Evolutionary conservation across 2,113 vertebrate species (phyloP).

Genomic region (Tenebrosternarchus preto): DNA sequence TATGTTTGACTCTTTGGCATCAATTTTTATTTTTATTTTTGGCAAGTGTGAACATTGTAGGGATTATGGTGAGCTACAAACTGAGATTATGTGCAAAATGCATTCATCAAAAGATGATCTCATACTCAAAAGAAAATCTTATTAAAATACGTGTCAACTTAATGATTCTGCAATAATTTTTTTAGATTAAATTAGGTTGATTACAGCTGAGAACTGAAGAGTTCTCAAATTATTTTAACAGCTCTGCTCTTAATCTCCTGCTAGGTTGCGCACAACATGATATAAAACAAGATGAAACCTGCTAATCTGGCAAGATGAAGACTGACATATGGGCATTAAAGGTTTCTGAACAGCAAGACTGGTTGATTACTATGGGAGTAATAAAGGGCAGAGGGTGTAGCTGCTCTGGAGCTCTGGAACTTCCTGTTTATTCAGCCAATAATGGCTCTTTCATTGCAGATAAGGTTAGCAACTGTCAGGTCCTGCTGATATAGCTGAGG

Average conservation of each 20-base stretch:
- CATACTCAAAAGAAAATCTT: neutral
- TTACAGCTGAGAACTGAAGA: neutral
- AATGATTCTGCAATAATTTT: neutral
- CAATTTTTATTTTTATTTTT: slow-evolving; percentile 48
- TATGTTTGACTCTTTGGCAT: slow-evolving; percentile 1
- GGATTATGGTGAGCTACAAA: neutral
- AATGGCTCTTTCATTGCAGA: slow-evolving; percentile 57
- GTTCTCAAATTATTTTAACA: too few species aligned
- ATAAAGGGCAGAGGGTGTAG: slow-evolving; percentile 45
- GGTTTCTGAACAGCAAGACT: neutral
- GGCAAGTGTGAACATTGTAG: slow-evolving; percentile 10
- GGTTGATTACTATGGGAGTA: slow-evolving; percentile 62
- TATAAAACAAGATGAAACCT: too few species aligned
- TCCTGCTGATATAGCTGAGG: slow-evolving; percentile 1
- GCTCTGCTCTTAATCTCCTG: too few species aligned
- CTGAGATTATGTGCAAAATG: too few species aligned
- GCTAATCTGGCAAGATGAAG: too few species aligned
- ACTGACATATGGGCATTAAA: too few species aligned
- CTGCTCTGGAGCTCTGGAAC: slow-evolving; percentile 61
- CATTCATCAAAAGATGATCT: neutral
- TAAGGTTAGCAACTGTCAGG: slow-evolving; percentile 32
- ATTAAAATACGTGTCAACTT: neutral
- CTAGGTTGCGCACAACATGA: too few species aligned
- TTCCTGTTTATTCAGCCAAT: slow-evolving; percentile 59
- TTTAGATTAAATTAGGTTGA: slow-evolving; percentile 2